phyloP scores from a whole-genome alignment of 1,140 invertebrate genomes.

The Plodia interpunctella region DNA sequence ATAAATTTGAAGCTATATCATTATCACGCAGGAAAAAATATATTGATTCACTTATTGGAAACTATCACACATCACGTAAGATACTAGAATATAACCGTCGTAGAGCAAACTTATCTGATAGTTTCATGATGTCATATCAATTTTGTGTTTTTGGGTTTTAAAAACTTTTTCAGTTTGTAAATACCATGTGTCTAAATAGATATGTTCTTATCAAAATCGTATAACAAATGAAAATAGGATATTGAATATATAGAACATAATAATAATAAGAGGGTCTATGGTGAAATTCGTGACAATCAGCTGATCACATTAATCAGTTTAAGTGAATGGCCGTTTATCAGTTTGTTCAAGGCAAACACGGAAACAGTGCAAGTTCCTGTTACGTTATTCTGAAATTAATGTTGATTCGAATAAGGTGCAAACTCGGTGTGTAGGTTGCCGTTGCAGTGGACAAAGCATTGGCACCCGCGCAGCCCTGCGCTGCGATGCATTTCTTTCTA shows the following conservation, averaged over 20 bases:
- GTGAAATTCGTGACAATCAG: conserved; percentile 6
- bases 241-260: conserved; percentile 4
- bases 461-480: conserved; percentile 28
- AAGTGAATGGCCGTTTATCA: conserved; percentile 63
- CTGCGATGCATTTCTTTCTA: conserved; percentile 38
- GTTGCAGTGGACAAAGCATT: conserved; percentile 19
- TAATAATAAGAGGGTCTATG: neutral
- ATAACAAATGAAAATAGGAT: neutral
- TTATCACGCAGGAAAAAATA: too few species aligned
- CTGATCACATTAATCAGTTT: conserved; percentile 19
- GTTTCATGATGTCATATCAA: too few species aligned
- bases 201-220: neutral
- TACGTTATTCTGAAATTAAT: conserved; percentile 14
- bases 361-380: conserved; percentile 27
- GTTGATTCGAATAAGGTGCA: conserved; percentile 18
- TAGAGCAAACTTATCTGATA: too few species aligned
- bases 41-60: too few species aligned
- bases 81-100: too few species aligned
- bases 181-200: too few species aligned
- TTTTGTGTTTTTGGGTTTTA: too few species aligned
- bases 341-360: conserved; percentile 49
- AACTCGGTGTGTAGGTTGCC: neutral
- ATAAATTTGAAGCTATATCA: too few species aligned
- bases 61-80: too few species aligned
- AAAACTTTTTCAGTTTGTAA: too few species aligned